phyloP scores from a whole-genome alignment of 1,140 invertebrate species.

The Platyscapa corneri region DNA sequence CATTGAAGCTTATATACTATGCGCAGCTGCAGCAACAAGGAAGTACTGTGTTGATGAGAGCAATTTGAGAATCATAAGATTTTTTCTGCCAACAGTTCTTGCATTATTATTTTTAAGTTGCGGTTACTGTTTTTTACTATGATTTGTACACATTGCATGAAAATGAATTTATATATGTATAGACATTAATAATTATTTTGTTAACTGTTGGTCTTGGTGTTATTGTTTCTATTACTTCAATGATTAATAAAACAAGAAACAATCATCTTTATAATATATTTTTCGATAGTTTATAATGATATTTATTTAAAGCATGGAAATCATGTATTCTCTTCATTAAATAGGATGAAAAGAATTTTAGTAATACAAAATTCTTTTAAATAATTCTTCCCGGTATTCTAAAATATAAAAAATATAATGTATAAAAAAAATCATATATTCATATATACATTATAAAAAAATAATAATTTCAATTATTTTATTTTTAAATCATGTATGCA shows the following conservation, averaged over 20 bases:
- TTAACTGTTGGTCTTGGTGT: neutral
- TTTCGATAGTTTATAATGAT: too few relatives aligned
- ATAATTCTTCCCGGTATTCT: too few relatives aligned
- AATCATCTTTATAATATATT: neutral
- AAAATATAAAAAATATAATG: too few relatives aligned
- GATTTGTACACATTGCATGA: neutral
- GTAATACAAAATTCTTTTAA: too few relatives aligned
- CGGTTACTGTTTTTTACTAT: constrained; percentile 11
- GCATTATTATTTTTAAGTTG: neutral
- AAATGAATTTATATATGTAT: neutral
- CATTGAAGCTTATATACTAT: constrained; percentile 64
- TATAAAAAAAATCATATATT: too few relatives aligned
- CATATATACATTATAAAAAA: too few relatives aligned
- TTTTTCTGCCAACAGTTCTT: constrained; percentile 52
- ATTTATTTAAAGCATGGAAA: too few relatives aligned
- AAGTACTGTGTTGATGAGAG: constrained; percentile 62
- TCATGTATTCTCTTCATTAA: too few relatives aligned
- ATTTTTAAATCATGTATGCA: too few relatives aligned
- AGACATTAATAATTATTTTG: neutral
- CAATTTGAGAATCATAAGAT: constrained; percentile 57
- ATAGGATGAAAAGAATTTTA: too few relatives aligned
- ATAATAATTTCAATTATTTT: too few relatives aligned
- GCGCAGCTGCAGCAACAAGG: constrained; percentile 59
- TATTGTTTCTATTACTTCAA: neutral
- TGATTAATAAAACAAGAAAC: neutral